Base-by-base conservation (phyloP, 2,113 vertebrate genomes). In the Coptodon bakossiorum region DNA sequence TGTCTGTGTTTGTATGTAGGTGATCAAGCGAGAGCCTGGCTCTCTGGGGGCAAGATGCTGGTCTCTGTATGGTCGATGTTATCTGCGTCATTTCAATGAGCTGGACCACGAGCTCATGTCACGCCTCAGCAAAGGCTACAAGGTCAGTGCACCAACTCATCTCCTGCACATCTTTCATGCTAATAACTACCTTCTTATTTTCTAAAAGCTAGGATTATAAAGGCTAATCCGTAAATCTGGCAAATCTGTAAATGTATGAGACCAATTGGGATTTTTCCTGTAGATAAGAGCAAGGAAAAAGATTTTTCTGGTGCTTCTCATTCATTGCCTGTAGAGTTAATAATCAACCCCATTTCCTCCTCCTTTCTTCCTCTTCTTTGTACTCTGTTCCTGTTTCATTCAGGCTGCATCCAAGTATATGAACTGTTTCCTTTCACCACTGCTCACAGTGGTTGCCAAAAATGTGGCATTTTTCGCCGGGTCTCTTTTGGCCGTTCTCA, bases 401-500 rank as follows among this genome's bases (percentile, higher is more conserved):
- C 82, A 96, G 94, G 97, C 98, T 1, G 97, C 99, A 73, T 99
- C 98, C 94, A 99, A 99, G 94, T 99, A 99, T 88, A 99, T 99
- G 99, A 99, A 99, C 96, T 99, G 98, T 90, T 99, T 99, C 93
- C 97, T 99, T 90, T 99, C 99, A 4, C 98, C 99, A 0, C 96
- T 99, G 84, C 95, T 99, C 93, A 99, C 98, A 0, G 97, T 99
- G 11, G 96, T 99, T 92, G 99, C 99, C 86, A 99, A 99, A 96
- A 99, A 99, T 1, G 96, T 98, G 16, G 98, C 98, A 2, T 99
- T 99, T 95, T 99, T 99, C 6, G 99, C 98, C 3, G 99, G 98
- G 61, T 99, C 99, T 76, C 97, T 99, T 91, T 95, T 99, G 94
- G 99, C 98, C 0, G 99, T 99, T 88, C 98, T 99, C 54, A 99